A percentile compares a stretch with the other conserved stretches of the same genome.
Conservation (phyloP, 2,797 vertebrate species). For the Periophthalmus magnuspinnatus region DNA sequence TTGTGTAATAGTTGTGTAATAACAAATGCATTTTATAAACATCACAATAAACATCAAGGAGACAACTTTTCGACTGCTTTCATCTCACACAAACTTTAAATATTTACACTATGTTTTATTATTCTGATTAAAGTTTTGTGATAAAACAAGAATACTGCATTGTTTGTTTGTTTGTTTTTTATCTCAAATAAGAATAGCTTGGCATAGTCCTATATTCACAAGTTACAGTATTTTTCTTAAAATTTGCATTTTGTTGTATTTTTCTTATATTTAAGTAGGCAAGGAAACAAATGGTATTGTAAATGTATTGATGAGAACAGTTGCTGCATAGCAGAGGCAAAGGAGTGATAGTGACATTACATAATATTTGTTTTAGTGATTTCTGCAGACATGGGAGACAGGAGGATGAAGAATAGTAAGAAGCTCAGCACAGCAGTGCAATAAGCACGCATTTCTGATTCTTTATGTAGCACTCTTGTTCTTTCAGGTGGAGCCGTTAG, state of each 20-base stretch:
- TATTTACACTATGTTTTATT: too few relatives aligned
- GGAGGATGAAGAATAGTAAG: not conserved
- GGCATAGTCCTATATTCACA: too few relatives aligned
- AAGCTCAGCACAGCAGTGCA: not conserved
- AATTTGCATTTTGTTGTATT: too few relatives aligned
- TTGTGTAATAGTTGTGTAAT: not conserved
- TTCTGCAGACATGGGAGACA: slow-evolving; percentile 49
- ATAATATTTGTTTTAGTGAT: slow-evolving; percentile 56
- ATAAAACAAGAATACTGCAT: too few relatives aligned
- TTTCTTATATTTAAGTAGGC: too few relatives aligned
- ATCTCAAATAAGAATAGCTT: too few relatives aligned
- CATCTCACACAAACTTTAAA: too few relatives aligned
- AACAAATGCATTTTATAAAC: not conserved
- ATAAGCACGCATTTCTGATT: slow-evolving; percentile 11
- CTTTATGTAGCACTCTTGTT: slow-evolving; percentile 26
- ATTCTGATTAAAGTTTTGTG: too few relatives aligned
- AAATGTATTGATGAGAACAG: not conserved
- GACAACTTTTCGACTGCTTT: too few relatives aligned
- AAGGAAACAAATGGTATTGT: not conserved
- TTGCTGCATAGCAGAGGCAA: slow-evolving; percentile 24
- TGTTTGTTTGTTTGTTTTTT: too few relatives aligned
- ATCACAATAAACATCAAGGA: too few relatives aligned
- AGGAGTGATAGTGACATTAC: slow-evolving; percentile 45
- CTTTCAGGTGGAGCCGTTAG: not conserved
- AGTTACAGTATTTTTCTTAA: too few relatives aligned